Conservation (phyloP, 2,113 vertebrate species). For the Girardinichthys multiradiatus region DNA sequence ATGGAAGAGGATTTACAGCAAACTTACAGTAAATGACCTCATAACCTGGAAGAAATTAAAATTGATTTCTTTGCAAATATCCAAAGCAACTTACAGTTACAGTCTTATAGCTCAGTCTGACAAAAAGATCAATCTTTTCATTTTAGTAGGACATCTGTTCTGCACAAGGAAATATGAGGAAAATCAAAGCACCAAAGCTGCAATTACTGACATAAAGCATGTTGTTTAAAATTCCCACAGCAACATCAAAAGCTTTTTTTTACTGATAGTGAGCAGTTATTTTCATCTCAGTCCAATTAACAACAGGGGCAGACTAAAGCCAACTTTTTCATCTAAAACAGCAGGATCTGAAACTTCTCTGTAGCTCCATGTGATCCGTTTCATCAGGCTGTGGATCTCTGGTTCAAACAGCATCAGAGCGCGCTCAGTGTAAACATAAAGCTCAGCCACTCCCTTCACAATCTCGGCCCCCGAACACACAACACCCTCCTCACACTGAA, state of each 20-base stretch:
- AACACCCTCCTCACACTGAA: conserved; percentile 13
- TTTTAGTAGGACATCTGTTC: conserved; percentile 12
- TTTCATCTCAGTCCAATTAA: conserved; percentile 61
- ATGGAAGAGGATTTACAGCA: background rate
- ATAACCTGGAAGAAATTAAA: background rate
- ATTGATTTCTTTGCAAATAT: background rate
- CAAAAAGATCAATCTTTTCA: conserved; percentile 6
- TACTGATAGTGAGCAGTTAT: conserved; percentile 33
- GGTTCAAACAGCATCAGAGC: conserved; percentile 61
- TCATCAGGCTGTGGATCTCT: conserved; percentile 57
- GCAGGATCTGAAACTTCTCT: conserved; percentile 29
- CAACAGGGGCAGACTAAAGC: conserved; percentile 48
- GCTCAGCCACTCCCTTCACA: conserved; percentile 38
- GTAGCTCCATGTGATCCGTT: conserved; percentile 4
- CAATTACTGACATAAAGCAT: conserved; percentile 33
- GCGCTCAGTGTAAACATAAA: conserved; percentile 57
- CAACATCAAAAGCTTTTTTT: conserved; percentile 59
- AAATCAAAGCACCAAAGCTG: conserved; percentile 49
- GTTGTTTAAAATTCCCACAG: conserved; percentile 40
- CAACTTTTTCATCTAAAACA: conserved; percentile 50
- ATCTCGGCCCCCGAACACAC: conserved; percentile 29
- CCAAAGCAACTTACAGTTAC: background rate
- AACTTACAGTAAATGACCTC: background rate
- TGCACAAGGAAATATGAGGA: conserved; percentile 20
- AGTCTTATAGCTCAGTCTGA: background rate